phyloP scores from a whole-genome alignment of 2,797 vertebrate genomes.

The Sphenopsis melanotis region DNA sequence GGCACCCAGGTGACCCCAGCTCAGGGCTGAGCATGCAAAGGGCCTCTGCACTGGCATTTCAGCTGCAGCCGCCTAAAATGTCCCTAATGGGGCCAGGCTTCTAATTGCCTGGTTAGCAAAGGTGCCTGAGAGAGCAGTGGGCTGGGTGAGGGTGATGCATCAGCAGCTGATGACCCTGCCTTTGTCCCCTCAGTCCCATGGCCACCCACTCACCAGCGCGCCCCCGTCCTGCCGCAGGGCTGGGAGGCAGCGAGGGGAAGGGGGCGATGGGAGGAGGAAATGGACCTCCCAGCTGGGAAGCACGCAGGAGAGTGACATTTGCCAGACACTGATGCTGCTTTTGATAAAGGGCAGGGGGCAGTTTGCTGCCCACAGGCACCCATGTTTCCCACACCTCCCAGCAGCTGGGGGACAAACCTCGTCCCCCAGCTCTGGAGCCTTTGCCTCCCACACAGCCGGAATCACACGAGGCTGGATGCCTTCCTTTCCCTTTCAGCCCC shows the following conservation, averaged over 20 bases:
- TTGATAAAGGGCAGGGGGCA: constrained; percentile 22
- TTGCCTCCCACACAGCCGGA: not conserved
- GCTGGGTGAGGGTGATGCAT: not conserved
- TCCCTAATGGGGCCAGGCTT: not conserved
- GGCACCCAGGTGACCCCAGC: not conserved
- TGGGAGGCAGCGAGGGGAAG: not conserved
- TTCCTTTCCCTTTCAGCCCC: not conserved
- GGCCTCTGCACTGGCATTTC: not conserved
- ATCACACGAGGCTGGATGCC: accelerated
- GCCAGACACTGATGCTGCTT: constrained; percentile 12
- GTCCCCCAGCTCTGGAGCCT: not conserved
- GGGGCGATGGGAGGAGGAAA: not conserved
- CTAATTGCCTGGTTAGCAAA: not conserved
- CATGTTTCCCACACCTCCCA: constrained; percentile 26
- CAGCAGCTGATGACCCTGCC: accelerated
- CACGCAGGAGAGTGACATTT: not conserved
- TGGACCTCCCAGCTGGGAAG: constrained; percentile 14
- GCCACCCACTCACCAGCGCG: accelerated
- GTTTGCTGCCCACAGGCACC: constrained; percentile 15
- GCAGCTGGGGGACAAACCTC: not conserved
- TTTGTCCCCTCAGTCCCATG: not conserved
- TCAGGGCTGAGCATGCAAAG: not conserved
- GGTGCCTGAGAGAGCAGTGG: accelerated
- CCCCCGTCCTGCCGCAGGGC: not conserved
- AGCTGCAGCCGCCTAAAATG: not conserved